Base-by-base conservation (phyloP, 2,888 invertebrate genomes). In the Onthophagus sagittarius region DNA sequence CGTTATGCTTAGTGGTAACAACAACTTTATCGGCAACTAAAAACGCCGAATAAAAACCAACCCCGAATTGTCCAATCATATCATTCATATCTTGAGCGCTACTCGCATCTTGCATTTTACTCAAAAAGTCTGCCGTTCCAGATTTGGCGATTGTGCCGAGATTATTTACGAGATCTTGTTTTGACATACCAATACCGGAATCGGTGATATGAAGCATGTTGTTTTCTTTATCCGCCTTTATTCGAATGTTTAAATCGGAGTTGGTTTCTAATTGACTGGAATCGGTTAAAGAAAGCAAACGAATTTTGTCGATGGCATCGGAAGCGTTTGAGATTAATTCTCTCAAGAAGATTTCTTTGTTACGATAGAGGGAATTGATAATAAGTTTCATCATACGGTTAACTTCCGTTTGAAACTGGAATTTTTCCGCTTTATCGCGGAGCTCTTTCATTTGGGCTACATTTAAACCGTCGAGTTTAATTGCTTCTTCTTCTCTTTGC, bases 351-450 rank as follows among this genome's bases (percentile, higher is more conserved):
- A 99, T 98, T 91, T 99, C 99, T 87, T 99, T 99, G 86, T 99
- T 99, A 81, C 97, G 91, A 87, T 99, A 99, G 6, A 99, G 88
- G 6, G 99, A 99, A 88, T 99, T 99, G 84, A 99, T 99, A 86
- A 99, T 99, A 75, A 99, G 91, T 86, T 99, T 99, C 99, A 99
- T 99, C 98, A 99, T 98, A 74, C 99, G 94, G 87, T 98, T 98
- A 63, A 99, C 99, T 88, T 99, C 99, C 0, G 99, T 98, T 88
- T 99, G 96, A 89, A 98, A 99, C 31, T 91, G 90, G 83, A 91
- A 94, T 84, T 94, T 96, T 83, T 95, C 94, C 0, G 98, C 92
- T 82, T 93, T 93, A 69, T 96, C 96, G 75, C 95, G 88, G 65
- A 99, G 86, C 87, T 98, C 96, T 80, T 95, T 95, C 84, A 97